Conservation (phyloP, 2,113 vertebrate genomes). For the Nyctereutes procyonoides region DNA sequence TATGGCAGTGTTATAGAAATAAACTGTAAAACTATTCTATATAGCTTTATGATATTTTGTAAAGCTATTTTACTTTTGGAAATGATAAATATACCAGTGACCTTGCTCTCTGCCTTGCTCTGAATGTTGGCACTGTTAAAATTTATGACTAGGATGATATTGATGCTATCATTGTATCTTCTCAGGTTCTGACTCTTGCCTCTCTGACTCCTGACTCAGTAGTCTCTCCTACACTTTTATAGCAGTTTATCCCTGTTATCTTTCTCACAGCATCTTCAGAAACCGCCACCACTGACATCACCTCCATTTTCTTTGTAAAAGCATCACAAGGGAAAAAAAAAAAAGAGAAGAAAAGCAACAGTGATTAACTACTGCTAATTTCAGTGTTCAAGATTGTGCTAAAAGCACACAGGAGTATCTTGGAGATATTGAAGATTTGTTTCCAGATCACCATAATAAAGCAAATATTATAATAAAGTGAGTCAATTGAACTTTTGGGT, state of each 20-base stretch:
- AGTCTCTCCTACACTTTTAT: background rate
- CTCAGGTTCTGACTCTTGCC: slow-evolving; percentile 1
- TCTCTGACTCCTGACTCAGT: background rate
- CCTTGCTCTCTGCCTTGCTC: background rate
- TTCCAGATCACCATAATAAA: background rate
- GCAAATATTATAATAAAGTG: background rate
- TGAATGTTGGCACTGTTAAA: background rate
- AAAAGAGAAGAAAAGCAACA: background rate
- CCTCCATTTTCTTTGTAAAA: slow-evolving; percentile 11
- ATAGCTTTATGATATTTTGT: slow-evolving; percentile 10
- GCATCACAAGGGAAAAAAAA: background rate
- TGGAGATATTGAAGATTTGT: background rate
- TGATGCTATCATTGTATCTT: background rate
- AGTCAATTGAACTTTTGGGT: background rate
- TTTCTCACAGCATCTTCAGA: background rate
- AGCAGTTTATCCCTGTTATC: background rate
- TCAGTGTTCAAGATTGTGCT: background rate
- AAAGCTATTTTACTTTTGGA: slow-evolving; percentile 26
- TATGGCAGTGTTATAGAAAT: background rate
- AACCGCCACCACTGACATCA: background rate
- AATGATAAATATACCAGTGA: background rate
- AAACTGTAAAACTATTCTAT: background rate
- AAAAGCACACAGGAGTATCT: background rate
- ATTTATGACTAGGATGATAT: background rate
- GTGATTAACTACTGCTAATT: background rate